Evolutionary conservation across 2,888 invertebrate genomes (phyloP).

Genomic region (Acleris sparsana): DNA sequence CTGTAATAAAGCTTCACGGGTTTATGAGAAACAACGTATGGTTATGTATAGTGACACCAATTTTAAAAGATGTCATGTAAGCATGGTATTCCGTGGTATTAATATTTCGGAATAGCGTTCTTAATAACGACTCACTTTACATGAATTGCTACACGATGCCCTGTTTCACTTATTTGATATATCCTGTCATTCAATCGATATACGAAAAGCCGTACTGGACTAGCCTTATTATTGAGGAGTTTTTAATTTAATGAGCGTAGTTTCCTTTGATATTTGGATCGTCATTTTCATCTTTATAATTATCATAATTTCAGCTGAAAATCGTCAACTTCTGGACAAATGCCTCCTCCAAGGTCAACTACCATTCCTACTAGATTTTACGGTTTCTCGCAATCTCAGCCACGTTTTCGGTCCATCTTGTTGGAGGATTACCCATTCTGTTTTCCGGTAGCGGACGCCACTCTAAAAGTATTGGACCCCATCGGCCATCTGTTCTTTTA

Average conservation of each 20-base stretch:
- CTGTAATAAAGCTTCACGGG: constrained; percentile 5
- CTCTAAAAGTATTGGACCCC: no score
- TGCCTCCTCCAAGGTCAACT: not conserved
- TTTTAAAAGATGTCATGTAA: constrained; percentile 20
- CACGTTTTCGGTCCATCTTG: no score
- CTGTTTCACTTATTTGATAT: not conserved
- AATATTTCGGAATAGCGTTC: constrained; percentile 3
- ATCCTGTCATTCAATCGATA: constrained; percentile 1
- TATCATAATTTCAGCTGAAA: not conserved
- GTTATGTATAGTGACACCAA: constrained; percentile 14
- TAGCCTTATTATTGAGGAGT: not conserved
- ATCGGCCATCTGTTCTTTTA: no score
- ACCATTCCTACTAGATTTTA: no score
- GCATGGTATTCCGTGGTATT: constrained; percentile 8
- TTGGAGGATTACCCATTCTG: no score
- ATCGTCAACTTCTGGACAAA: not conserved
- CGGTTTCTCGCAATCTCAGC: no score
- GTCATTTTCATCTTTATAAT: not conserved
- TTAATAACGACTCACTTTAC: constrained; percentile 4
- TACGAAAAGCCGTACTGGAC: not conserved
- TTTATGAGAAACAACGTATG: not conserved
- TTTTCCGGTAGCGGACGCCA: no score
- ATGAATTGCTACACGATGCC: not conserved
- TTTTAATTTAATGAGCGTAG: not conserved
- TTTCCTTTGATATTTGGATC: not conserved